These are phyloP conservation scores for Conops quadrifasciatus DNA, from an alignment of 2,888 invertebrate genomes.

Conservation along the genomic window DNA sequence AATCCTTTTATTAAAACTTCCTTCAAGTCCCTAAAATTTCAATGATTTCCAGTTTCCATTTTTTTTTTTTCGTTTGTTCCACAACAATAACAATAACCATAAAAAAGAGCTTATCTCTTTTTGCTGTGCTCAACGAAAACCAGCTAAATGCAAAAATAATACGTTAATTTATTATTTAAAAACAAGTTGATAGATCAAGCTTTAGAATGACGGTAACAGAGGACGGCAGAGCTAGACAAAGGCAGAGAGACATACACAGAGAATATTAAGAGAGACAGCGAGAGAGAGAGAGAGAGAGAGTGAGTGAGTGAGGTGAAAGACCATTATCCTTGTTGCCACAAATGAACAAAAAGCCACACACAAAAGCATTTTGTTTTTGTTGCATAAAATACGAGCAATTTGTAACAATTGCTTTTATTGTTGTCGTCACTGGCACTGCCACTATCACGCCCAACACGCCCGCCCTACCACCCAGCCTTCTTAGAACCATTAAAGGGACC, in stretches of 20 bases:
- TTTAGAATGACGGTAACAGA: slow-evolving; percentile 37
- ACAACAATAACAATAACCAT: slow-evolving; percentile 19
- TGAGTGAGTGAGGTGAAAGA: too few species aligned
- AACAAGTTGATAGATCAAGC: slow-evolving; percentile 50
- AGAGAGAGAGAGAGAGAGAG: too few species aligned
- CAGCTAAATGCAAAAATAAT: slow-evolving; percentile 45
- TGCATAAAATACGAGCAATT: background rate
- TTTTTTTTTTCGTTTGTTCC: slow-evolving; percentile 12
- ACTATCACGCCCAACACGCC: background rate
- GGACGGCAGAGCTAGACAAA: background rate
- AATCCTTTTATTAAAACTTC: too few species aligned
- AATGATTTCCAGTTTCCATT: too few species aligned
- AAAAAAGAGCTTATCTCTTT: slow-evolving; percentile 26
- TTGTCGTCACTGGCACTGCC: background rate
- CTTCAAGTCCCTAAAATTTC: too few species aligned
- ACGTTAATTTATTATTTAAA: slow-evolving; percentile 50
- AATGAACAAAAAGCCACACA: background rate
- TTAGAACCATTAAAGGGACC: slow-evolving; percentile 28
- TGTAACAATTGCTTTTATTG: background rate
- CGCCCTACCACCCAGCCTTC: background rate
- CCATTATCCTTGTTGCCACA: too few species aligned
- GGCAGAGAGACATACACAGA: too few species aligned
- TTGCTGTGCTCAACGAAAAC: slow-evolving; percentile 49
- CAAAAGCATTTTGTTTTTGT: slow-evolving; percentile 1
- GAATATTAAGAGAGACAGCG: too few species aligned